phyloP scores from a whole-genome alignment of 2,797 vertebrate species.

The Sternotherus odoratus region DNA sequence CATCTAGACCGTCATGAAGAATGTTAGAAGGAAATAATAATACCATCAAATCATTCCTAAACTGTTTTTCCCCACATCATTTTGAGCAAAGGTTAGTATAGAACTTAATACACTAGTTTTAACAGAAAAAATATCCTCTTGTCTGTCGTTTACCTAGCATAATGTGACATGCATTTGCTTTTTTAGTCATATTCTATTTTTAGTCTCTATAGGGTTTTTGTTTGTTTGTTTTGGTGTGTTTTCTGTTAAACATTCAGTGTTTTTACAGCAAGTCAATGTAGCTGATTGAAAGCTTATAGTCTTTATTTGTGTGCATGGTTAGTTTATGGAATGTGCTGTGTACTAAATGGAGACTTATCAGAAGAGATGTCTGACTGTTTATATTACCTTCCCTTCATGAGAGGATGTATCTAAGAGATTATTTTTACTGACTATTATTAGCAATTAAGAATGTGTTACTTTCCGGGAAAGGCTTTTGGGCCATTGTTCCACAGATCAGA shows the following conservation, averaged over 20 bases:
- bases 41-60: conserved; percentile 1
- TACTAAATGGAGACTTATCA: not conserved
- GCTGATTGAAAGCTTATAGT: not conserved
- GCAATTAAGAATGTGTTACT: conserved; percentile 74
- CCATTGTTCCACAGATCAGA: conserved; percentile 70
- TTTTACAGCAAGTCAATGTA: not conserved
- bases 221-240: not conserved
- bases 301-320: not conserved
- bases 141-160: not conserved
- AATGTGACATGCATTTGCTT: conserved; percentile 5
- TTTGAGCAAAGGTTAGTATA: not conserved
- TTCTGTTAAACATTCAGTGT: not conserved
- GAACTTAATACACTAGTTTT: not conserved
- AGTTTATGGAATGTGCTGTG: not conserved
- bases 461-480: conserved; percentile 62
- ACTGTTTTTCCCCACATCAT: not conserved
- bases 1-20: conserved; percentile 28
- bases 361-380: conserved; percentile 35
- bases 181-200: conserved; percentile 10
- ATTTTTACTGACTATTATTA: conserved; percentile 45
- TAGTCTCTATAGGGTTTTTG: conserved; percentile 9
- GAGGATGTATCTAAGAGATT: conserved; percentile 31
- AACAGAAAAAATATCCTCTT: not conserved
- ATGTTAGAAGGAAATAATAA: not conserved
- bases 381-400: conserved; percentile 14